A percentile compares a stretch with the other conserved stretches of the same genome.
Conservation (phyloP, 2,113 vertebrate genomes). For the Ia io region DNA sequence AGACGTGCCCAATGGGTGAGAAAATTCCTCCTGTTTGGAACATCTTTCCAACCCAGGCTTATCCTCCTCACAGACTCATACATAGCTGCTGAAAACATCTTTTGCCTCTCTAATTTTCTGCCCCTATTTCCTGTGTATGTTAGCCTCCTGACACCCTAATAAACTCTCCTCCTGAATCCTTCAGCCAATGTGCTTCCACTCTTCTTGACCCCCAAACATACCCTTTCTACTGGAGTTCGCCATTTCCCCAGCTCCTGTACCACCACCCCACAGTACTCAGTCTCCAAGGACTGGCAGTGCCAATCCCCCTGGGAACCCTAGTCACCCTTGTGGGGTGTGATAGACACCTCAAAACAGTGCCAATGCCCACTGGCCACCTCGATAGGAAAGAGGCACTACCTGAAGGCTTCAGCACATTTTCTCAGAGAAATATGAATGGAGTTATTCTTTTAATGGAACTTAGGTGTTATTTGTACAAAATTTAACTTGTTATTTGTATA, state of each 20-base stretch:
- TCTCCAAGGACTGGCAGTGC: neutral
- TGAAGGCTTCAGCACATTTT: neutral
- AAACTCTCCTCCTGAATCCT: neutral
- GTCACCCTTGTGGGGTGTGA: neutral
- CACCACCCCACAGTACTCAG: neutral
- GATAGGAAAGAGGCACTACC: neutral
- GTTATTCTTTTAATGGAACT: neutral
- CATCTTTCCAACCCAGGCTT: neutral
- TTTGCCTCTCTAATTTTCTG: neutral
- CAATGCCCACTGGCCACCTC: neutral
- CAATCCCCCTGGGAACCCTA: neutral
- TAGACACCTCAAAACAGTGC: neutral
- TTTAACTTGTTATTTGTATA: neutral
- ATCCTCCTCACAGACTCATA: neutral
- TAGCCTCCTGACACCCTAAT: neutral
- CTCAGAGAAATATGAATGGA: neutral
- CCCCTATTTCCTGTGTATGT: accelerated
- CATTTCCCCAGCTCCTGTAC: neutral
- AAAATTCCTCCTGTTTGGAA: neutral
- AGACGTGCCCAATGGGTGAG: neutral
- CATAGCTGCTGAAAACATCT: neutral
- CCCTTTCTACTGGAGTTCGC: neutral
- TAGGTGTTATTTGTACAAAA: neutral
- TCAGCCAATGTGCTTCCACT: neutral
- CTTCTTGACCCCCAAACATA: neutral